Evolutionary conservation across 2,797 vertebrate species (phyloP).

Genomic region (Molossus molossus): DNA sequence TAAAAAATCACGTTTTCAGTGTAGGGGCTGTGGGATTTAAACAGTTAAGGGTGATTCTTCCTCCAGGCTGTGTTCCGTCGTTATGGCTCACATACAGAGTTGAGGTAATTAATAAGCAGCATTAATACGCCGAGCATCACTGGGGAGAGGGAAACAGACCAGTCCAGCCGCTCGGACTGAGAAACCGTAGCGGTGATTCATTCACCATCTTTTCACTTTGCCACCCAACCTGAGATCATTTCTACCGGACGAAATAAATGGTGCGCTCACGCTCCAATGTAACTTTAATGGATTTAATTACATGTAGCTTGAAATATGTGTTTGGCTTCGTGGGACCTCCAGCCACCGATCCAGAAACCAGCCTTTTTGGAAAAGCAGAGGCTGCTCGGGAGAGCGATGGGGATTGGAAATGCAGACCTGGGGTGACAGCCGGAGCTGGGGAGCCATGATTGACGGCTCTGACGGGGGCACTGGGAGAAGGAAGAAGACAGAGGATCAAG

Average conservation of each 20-base stretch:
- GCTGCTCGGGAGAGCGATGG: background rate
- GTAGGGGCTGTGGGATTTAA: constrained; percentile 61
- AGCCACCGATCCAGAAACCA: background rate
- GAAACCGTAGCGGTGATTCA: constrained; percentile 28
- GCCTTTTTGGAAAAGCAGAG: constrained; percentile 34
- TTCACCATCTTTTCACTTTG: constrained; percentile 37
- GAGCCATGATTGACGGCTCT: background rate
- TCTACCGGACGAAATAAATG: constrained; percentile 38
- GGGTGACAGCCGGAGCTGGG: background rate
- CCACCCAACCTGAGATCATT: constrained; percentile 60
- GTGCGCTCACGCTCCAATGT: background rate
- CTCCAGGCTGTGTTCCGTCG: constrained; percentile 60
- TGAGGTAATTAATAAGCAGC: constrained; percentile 74
- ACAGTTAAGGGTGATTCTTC: constrained; percentile 74
- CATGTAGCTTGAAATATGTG: constrained; percentile 29
- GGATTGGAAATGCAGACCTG: background rate
- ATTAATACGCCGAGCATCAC: constrained; percentile 12
- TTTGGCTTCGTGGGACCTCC: background rate
- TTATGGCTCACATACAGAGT: constrained; percentile 51
- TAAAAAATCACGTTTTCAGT: constrained; percentile 12
- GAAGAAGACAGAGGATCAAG: background rate
- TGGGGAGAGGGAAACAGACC: constrained; percentile 33
- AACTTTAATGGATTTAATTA: constrained; percentile 45
- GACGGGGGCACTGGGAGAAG: rapidly evolving
- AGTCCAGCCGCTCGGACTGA: constrained; percentile 20